phyloP scores from a whole-genome alignment of 2,113 vertebrate species.

The Menura novaehollandiae region DNA sequence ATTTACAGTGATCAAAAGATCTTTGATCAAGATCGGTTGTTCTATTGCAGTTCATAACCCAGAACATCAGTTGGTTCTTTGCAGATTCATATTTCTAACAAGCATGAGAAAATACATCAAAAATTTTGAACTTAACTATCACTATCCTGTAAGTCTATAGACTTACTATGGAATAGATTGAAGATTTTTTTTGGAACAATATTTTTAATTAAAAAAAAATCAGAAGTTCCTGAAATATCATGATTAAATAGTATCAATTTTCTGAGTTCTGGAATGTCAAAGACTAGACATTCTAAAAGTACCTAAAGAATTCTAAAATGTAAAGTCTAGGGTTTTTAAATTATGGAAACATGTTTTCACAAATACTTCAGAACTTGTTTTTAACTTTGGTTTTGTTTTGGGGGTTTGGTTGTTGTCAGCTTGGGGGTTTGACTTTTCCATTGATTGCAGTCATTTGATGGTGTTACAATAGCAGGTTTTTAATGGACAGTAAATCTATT shows the following conservation, averaged over 20 bases:
- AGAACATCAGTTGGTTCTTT: neutral
- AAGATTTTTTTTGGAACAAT: neutral
- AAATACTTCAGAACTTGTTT: neutral
- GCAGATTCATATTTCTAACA: neutral
- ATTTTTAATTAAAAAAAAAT: neutral
- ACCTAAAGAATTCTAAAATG: neutral
- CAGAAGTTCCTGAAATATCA: neutral
- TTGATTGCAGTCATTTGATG: neutral
- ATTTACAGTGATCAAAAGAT: constrained; percentile 20
- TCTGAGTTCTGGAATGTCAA: neutral
- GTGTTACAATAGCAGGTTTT: neutral
- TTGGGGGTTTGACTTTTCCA: neutral
- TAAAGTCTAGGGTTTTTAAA: neutral
- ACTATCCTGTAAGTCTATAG: neutral
- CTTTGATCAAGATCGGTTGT: neutral
- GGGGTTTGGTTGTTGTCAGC: too few relatives aligned
- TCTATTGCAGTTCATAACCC: neutral
- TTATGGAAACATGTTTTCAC: neutral
- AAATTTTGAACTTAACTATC: neutral
- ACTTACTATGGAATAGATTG: neutral
- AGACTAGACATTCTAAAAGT: neutral
- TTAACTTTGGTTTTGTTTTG: neutral
- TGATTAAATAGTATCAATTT: neutral
- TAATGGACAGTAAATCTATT: neutral
- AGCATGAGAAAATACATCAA: neutral